These are phyloP conservation scores for Mythimna pallens DNA, from an alignment of 2,888 invertebrate genomes.

Conservation along the genomic window DNA sequence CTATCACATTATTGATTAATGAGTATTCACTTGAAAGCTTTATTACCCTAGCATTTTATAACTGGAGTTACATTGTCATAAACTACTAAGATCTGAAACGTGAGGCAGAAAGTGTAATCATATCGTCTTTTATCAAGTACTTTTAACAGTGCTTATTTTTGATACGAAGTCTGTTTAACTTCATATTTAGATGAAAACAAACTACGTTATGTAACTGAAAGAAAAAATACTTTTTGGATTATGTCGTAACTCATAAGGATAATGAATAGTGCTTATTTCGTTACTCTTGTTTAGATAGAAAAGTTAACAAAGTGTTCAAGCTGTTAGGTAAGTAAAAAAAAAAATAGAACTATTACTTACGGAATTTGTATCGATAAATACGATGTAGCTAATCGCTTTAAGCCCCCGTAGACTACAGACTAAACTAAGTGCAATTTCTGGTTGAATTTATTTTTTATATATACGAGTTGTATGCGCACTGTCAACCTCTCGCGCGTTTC, in stretches of 20 bases:
- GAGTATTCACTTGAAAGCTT: constrained; percentile 11
- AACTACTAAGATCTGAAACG: background rate
- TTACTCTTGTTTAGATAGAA: background rate
- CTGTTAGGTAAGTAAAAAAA: background rate
- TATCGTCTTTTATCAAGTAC: background rate
- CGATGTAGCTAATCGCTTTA: background rate
- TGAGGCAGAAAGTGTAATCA: background rate
- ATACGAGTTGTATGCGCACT: background rate
- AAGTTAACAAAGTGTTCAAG: background rate
- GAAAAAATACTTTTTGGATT: background rate
- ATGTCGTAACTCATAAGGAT: constrained; percentile 5
- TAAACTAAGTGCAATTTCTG: background rate
- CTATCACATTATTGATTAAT: constrained; percentile 63
- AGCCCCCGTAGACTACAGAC: background rate
- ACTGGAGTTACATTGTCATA: background rate
- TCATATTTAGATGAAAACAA: background rate
- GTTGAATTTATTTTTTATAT: background rate
- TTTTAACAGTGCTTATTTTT: background rate
- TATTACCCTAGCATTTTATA: background rate
- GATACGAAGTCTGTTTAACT: background rate
- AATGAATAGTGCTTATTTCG: background rate
- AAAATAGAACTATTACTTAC: background rate
- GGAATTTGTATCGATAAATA: background rate
- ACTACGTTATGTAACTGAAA: background rate
- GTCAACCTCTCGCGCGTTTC: too few relatives aligned